A percentile compares a stretch with the other conserved stretches of the same genome.
Conservation (phyloP, 2,113 vertebrate genomes). For the Solea solea region DNA sequence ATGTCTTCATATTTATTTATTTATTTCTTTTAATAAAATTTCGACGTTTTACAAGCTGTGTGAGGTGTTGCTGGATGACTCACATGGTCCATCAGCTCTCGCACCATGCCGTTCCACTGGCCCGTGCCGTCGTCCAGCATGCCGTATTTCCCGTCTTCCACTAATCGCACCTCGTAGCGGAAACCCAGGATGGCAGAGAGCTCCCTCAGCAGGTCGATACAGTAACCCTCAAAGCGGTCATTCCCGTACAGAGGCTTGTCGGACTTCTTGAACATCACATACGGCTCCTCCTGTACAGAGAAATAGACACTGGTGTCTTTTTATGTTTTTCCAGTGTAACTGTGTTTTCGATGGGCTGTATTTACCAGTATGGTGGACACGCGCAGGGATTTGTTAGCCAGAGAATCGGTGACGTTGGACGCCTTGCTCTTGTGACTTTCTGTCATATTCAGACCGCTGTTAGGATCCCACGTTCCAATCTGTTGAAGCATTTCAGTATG, state of each 20-base stretch:
- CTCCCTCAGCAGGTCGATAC: slow-evolving; percentile 95
- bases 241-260: slow-evolving; percentile 97
- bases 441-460: slow-evolving; percentile 96
- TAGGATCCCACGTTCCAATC: slow-evolving; percentile 98
- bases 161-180: slow-evolving; percentile 93
- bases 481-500: slow-evolving; percentile 71
- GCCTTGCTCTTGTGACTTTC: slow-evolving; percentile 95
- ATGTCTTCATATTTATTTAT: not conserved
- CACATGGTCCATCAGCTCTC: slow-evolving; percentile 97
- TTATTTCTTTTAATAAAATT: not conserved
- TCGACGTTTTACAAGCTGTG: too few species aligned
- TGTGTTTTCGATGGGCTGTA: slow-evolving; percentile 22
- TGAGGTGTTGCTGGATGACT: slow-evolving; percentile 70
- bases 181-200: slow-evolving; percentile 94
- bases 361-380: slow-evolving; percentile 97
- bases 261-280: slow-evolving; percentile 98
- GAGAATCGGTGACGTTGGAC: slow-evolving; percentile 93
- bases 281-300: slow-evolving; percentile 91
- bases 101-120: slow-evolving; percentile 98
- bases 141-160: slow-evolving; percentile 96
- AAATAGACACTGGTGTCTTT: slow-evolving; percentile 13
- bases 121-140: slow-evolving; percentile 91
- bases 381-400: slow-evolving; percentile 94
- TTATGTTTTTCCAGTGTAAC: slow-evolving; percentile 12
- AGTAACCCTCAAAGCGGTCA: slow-evolving; percentile 96